These are phyloP conservation scores for Zaprionus inermis DNA, from an alignment of 1,140 invertebrate species.

Conservation along the genomic window DNA sequence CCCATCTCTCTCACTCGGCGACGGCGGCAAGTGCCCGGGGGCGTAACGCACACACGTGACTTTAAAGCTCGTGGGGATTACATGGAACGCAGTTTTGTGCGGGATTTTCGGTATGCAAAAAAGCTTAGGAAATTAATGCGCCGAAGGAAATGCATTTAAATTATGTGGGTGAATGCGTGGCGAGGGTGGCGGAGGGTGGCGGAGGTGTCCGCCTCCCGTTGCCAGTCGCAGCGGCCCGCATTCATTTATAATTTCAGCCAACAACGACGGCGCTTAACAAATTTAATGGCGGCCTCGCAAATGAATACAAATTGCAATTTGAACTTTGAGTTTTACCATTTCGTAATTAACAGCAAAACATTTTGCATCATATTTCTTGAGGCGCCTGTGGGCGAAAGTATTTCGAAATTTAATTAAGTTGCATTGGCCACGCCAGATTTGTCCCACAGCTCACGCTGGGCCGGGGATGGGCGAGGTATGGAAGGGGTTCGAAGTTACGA, in stretches of 20 bases:
- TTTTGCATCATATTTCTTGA: conserved; percentile 75
- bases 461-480: neutral
- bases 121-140: conserved; percentile 82
- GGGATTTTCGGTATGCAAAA: conserved; percentile 74
- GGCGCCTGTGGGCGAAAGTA: conserved; percentile 51
- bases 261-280: conserved; percentile 48
- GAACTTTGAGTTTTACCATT: conserved; percentile 78
- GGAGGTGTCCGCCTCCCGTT: conserved; percentile 60
- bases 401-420: conserved; percentile 79
- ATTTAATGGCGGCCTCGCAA: conserved; percentile 71
- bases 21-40: conserved; percentile 23
- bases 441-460: conserved; percentile 33
- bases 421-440: conserved; percentile 79
- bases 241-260: conserved; percentile 78
- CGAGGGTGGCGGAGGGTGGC: neutral
- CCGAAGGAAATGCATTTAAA: conserved; percentile 81
- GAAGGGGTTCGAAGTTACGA: conserved; percentile 13
- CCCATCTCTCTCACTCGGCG: neutral
- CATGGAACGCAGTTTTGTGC: conserved; percentile 74
- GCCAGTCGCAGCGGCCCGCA: conserved; percentile 47
- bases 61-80: conserved; percentile 81
- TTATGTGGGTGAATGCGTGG: conserved; percentile 60
- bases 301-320: conserved; percentile 81
- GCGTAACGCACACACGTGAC: conserved; percentile 64
- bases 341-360: conserved; percentile 75